Evolutionary conservation across 2,888 invertebrate genomes (phyloP).

Genomic region (Odontomyia ornata): DNA sequence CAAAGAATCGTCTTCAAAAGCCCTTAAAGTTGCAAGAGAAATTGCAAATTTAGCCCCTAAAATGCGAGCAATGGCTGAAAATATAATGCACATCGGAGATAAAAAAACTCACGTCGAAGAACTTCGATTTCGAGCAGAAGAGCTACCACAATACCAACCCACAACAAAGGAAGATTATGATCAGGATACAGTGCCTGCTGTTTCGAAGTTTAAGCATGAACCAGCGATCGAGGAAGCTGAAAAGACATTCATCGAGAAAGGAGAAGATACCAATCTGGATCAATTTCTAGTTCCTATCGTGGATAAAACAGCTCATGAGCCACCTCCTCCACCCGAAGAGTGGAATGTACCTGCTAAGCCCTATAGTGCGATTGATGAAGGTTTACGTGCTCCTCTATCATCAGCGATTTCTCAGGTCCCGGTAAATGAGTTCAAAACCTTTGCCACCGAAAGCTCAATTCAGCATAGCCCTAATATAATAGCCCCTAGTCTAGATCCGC

Average conservation of each 20-base stretch:
- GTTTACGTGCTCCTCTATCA: not conserved
- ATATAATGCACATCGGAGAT: slow-evolving; percentile 16
- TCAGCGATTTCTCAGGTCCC: not conserved
- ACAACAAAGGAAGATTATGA: not conserved
- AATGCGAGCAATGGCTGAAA: slow-evolving; percentile 32
- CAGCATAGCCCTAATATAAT: not conserved
- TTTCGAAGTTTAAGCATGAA: not conserved
- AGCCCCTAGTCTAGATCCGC: not conserved
- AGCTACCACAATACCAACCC: slow-evolving; percentile 29
- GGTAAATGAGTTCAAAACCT: no score
- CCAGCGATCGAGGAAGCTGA: not conserved
- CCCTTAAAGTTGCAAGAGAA: slow-evolving; percentile 20
- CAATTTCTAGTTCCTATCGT: slow-evolving; percentile 28
- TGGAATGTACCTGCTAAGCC: slow-evolving; percentile 5
- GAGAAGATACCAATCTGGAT: not conserved
- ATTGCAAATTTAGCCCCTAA: slow-evolving; percentile 34
- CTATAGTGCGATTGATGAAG: slow-evolving; percentile 25
- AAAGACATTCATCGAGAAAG: not conserved
- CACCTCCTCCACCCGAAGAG: slow-evolving; percentile 22
- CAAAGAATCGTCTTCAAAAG: not conserved
- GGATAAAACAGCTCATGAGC: slow-evolving; percentile 4
- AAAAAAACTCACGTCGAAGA: not conserved
- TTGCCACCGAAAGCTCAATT: not conserved
- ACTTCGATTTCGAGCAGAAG: slow-evolving; percentile 28
- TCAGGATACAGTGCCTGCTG: not conserved